Percentiles rank a stretch among this genome's conserved stretches.
Conservation (phyloP, 2,888 invertebrate genomes). For the Coenonympha arcania region DNA sequence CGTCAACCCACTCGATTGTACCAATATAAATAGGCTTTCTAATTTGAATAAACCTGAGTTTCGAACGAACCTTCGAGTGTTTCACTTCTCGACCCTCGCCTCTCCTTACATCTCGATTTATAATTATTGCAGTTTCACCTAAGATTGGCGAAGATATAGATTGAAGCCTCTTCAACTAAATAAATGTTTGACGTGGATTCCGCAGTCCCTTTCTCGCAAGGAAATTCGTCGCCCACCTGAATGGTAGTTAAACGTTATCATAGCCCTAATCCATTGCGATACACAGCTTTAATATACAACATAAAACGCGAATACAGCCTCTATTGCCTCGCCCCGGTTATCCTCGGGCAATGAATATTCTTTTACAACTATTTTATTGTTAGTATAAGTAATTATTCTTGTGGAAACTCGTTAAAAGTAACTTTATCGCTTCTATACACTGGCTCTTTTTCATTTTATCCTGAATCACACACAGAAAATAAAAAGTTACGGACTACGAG, state of each 20-base stretch:
- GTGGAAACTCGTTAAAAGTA: conserved; percentile 10
- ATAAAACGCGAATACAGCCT: conserved; percentile 22
- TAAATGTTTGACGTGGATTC: neutral
- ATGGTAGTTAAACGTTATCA: neutral
- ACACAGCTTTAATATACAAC: conserved; percentile 21
- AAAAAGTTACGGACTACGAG: no score
- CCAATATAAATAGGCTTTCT: no score
- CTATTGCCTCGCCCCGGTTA: conserved; percentile 20
- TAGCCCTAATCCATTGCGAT: conserved; percentile 20
- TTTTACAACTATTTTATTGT: conserved; percentile 24
- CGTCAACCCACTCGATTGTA: no score
- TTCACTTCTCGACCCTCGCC: no score
- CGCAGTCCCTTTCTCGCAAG: neutral
- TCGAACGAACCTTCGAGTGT: no score
- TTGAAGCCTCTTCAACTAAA: neutral
- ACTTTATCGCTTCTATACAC: conserved; percentile 10
- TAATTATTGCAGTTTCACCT: no score
- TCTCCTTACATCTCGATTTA: no score
- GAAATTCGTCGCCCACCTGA: neutral
- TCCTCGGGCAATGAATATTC: conserved; percentile 22
- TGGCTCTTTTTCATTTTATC: neutral
- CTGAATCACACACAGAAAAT: no score
- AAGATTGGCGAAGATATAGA: neutral
- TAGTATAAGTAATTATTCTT: conserved; percentile 20
- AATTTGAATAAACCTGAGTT: no score